Percentiles rank a stretch among this genome's conserved stretches.
These are phyloP conservation scores for Phthorimaea operculella DNA, from an alignment of 1,140 invertebrate species.

Conservation along the genomic window DNA sequence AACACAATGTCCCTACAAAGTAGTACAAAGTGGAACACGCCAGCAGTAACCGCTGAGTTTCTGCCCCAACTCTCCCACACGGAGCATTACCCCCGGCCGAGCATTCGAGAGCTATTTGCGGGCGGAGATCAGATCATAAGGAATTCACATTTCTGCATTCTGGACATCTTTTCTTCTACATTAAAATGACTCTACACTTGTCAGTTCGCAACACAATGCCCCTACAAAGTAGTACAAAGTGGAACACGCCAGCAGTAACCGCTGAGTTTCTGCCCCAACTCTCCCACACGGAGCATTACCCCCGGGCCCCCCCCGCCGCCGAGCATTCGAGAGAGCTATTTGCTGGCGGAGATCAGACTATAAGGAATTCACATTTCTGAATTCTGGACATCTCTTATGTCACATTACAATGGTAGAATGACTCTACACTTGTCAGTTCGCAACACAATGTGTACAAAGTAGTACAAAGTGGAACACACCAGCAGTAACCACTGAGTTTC, in stretches of 20 bases:
- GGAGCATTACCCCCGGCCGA: conserved; percentile 57
- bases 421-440: too few relatives aligned
- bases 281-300: conserved; percentile 54
- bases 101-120: conserved; percentile 56
- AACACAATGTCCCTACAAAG: neutral
- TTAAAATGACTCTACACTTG: too few relatives aligned
- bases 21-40: conserved; percentile 14
- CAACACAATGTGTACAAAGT: too few relatives aligned
- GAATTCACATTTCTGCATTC: too few relatives aligned
- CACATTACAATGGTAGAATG: too few relatives aligned
- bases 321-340: conserved; percentile 54
- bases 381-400: too few relatives aligned
- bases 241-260: conserved; percentile 21
- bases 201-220: too few relatives aligned
- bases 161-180: too few relatives aligned
- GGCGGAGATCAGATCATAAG: conserved; percentile 56
- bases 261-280: conserved; percentile 46
- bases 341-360: conserved; percentile 59
- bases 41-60: conserved; percentile 32
- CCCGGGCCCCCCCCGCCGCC: conserved; percentile 54
- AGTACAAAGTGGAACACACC: conserved; percentile 14
- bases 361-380: too few relatives aligned
- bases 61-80: conserved; percentile 48
- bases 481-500: conserved; percentile 33
- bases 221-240: neutral